These are phyloP conservation scores for Rugalucina vietnamica DNA, from an alignment of 2,888 invertebrate species.

Conservation along the genomic window DNA sequence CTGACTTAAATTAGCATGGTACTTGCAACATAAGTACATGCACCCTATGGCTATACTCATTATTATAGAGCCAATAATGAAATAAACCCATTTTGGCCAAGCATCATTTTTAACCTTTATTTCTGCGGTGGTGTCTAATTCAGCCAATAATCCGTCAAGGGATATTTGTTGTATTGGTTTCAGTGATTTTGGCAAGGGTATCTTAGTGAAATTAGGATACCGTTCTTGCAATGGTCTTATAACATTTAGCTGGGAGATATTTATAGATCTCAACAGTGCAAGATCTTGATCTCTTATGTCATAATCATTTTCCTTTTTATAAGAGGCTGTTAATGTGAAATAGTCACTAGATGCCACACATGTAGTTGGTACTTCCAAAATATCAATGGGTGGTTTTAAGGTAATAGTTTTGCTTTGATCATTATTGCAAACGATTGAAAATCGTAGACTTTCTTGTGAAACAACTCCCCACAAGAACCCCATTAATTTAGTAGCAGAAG, in stretches of 20 bases:
- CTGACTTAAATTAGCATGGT: too few species aligned
- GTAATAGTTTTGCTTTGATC: background rate
- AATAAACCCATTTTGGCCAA: background rate
- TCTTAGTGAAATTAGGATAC: background rate
- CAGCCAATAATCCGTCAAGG: background rate
- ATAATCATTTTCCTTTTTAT: background rate
- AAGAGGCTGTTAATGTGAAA: background rate
- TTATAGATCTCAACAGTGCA: background rate
- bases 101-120: background rate
- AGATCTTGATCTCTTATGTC: background rate
- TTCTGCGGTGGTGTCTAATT: background rate
- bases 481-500: background rate
- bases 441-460: background rate
- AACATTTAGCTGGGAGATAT: background rate
- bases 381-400: background rate
- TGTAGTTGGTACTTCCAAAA: background rate
- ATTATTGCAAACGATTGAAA: background rate
- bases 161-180: background rate
- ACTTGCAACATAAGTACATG: too few species aligned
- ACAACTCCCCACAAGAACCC: background rate
- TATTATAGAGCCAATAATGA: too few species aligned
- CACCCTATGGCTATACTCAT: too few species aligned
- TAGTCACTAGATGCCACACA: background rate
- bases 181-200: background rate
- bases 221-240: background rate